Conservation (phyloP, 1,140 invertebrate species). For the Macrotrachela quadricornifera region DNA sequence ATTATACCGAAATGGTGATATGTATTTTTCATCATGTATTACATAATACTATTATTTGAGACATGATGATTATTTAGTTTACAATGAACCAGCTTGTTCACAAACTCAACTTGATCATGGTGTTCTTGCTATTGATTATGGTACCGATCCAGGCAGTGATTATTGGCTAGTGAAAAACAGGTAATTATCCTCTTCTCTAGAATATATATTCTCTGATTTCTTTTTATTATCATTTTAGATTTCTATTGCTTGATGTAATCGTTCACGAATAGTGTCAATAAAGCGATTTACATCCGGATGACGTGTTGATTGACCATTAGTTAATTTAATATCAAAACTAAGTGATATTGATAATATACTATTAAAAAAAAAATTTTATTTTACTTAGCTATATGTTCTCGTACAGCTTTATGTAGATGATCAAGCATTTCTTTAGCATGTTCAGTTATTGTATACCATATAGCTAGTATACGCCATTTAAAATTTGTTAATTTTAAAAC, state of each 20-base stretch:
- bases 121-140: conserved; percentile 63
- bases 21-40: conserved; percentile 24
- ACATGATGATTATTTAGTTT: conserved; percentile 32
- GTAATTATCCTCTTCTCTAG: no score
- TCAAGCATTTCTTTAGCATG: conserved; percentile 38
- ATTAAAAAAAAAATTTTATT: conserved; percentile 11
- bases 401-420: conserved; percentile 51
- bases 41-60: conserved; percentile 40
- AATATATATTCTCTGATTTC: no score
- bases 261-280: conserved; percentile 33
- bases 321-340: conserved; percentile 29
- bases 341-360: conserved; percentile 44
- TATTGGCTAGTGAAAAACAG: no score
- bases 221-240: background rate
- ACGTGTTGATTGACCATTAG: conserved; percentile 18
- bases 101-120: conserved; percentile 45
- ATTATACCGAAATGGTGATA: conserved; percentile 38
- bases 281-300: conserved; percentile 38
- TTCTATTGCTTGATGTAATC: conserved; percentile 7
- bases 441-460: conserved; percentile 35
- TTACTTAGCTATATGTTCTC: conserved; percentile 31
- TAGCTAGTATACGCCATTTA: conserved; percentile 44
- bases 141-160: conserved; percentile 22
- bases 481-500: no score
- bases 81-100: conserved; percentile 31